Conservation (phyloP, 2,888 invertebrate species). For the Platycnemis pennipes region DNA sequence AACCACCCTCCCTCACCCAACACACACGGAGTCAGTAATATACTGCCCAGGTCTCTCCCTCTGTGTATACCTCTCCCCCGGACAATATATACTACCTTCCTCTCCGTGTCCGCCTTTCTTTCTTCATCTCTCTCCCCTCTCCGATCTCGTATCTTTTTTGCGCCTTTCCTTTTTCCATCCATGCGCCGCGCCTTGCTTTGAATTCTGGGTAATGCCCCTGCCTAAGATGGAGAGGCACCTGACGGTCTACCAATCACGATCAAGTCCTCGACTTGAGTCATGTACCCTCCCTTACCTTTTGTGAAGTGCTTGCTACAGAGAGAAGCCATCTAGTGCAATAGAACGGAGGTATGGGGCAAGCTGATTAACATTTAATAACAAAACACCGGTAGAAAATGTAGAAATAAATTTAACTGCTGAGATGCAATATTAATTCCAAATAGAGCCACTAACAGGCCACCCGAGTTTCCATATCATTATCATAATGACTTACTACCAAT, state of each 20-base stretch:
- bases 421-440: too few relatives aligned
- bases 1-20: not conserved
- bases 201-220: not conserved
- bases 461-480: too few relatives aligned
- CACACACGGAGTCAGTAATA: not conserved
- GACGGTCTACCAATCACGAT: not conserved
- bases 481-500: too few relatives aligned
- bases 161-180: not conserved
- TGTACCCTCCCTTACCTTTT: not conserved
- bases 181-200: not conserved
- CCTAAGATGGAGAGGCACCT: not conserved
- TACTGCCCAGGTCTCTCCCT: constrained; percentile 1
- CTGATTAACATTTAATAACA: too few relatives aligned
- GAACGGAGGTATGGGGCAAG: not conserved
- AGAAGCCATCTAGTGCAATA: not conserved
- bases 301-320: too few relatives aligned
- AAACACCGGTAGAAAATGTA: too few relatives aligned
- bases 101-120: not conserved
- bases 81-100: not conserved
- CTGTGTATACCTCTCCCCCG: constrained; percentile 4
- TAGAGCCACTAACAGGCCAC: too few relatives aligned
- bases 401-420: too few relatives aligned
- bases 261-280: not conserved
- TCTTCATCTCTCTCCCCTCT: not conserved
- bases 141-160: not conserved